Evolutionary conservation across 2,888 invertebrate genomes (phyloP), one percentile per base, ranked within the genome.

Genomic region (Tortrix viridana): DNA sequence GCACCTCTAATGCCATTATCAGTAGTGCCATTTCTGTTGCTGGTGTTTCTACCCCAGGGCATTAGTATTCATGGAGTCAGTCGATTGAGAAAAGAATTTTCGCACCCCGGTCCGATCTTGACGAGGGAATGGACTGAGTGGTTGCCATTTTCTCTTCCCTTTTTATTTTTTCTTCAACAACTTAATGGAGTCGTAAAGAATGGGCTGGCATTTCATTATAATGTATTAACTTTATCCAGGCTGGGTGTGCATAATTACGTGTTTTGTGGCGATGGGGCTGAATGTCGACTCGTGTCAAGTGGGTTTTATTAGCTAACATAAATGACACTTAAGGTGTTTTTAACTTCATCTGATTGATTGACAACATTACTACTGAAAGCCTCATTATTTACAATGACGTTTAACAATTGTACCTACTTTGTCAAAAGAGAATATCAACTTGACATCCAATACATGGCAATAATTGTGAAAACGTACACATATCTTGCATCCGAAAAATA

Each of bases 1-100:
- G 68, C 72, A 74, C 80, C 62, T 63, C 52, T 63, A 63, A 57
- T 63, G 62, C 62, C 76, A 80, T 86, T 83, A 82, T 76, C 76
- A 79, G 70, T 72, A 74, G 76, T 79, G 81, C 77, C 79, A 81
- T 86, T 86, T 82, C 81, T 77, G 76, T 81, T 80, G 81, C 77
- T 81, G 82, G 79, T 81, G 79, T 81, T 84, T 80, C 78, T 75
- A 76, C 80, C 83, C 81, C 82, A 68, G 70, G 69, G 76, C 86
- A 90, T 90, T 90, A 91, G 90, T 89, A 91, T 91, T 89, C 91
- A 91, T 89, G 84, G 85, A 86, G 85, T 86, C 86, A 86, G 81
- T 86, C 89, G 87, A 89, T 90, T 83, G 89, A 85, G 88, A 86
- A 89, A 88, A 88, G 86, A 87, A 88, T 88, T 87, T 84, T 85